Evolutionary conservation across 2,797 vertebrate genomes (phyloP), one percentile per base, ranked within the genome.

Genomic region (Enteromius radiatus): DNA sequence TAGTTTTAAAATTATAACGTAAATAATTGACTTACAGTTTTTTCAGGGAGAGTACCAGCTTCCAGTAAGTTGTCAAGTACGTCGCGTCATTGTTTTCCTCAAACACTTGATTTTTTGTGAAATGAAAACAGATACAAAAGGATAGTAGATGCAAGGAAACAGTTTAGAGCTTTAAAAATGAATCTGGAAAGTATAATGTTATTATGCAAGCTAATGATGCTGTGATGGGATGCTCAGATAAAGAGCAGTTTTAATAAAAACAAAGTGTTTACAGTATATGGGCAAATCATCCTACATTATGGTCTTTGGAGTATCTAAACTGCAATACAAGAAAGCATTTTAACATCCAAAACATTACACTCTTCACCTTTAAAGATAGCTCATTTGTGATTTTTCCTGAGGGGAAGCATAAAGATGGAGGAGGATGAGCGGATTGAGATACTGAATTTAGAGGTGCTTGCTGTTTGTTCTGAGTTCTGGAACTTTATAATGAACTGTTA

Each of bases 401-500:
- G n/a, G 5, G 31, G 10, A n/a, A 49, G 4, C 19, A 52, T 31
- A 12, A 52, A 59, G 38, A 63, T 31, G 23, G 26, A 45, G 10
- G 21, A 36, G 52, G 12, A 41, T 59, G 33, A 41, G 12, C 21
- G 23, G 17, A 56, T 1, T 17, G 73, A 59, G 19, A 36, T 54
- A 9, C 3, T 75, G 52, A 75, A 38, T 64, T 63, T 77, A 31
- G 26, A 26, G 36, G 15, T 38, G 49, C 1, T 64, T 64, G 28
- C 11, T 65, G 19, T 65, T 21, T 65, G 76, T 41, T 76, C 10
- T 43, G 36, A 63, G 74, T 43, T 28, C 36, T 76, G 56, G 8
- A 63, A 43, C 15, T 76, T 26, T 43, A 15, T 61, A 63, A 76
- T 43, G 26, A 63, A 56, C 54, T 76, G 36, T 61, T 61, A 41